Evolutionary conservation across 2,113 vertebrate genomes (phyloP).

Genomic region (Gulo gulo): DNA sequence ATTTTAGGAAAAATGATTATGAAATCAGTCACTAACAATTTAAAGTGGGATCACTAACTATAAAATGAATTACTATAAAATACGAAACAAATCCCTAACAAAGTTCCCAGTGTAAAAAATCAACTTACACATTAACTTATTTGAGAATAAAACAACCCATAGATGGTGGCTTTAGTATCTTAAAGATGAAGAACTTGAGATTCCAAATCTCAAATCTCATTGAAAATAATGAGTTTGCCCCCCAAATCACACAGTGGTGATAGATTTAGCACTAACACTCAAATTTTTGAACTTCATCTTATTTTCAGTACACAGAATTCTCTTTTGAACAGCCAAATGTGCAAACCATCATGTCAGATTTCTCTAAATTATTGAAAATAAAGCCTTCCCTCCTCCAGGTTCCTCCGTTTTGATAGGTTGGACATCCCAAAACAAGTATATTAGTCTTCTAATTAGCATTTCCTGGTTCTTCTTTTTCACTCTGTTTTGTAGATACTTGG

Average conservation of each 20-base stretch:
- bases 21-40: background rate
- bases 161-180: background rate
- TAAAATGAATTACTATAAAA: background rate
- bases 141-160: background rate
- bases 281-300: background rate
- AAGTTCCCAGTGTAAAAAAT: background rate
- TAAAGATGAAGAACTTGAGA: background rate
- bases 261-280: background rate
- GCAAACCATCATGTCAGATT: background rate
- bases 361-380: background rate
- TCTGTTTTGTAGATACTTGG: slow-evolving; percentile 35
- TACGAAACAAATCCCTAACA: background rate
- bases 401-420: background rate
- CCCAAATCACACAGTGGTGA: background rate
- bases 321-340: background rate
- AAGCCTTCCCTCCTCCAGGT: background rate
- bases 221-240: background rate
- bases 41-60: background rate
- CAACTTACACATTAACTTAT: background rate
- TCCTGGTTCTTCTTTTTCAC: background rate
- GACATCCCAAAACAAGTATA: background rate
- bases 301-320: background rate
- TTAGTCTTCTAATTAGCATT: background rate
- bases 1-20: background rate
- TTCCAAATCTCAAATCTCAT: background rate